These are phyloP conservation scores for Chesias legatella DNA, from an alignment of 2,888 invertebrate genomes.

Conservation along the genomic window DNA sequence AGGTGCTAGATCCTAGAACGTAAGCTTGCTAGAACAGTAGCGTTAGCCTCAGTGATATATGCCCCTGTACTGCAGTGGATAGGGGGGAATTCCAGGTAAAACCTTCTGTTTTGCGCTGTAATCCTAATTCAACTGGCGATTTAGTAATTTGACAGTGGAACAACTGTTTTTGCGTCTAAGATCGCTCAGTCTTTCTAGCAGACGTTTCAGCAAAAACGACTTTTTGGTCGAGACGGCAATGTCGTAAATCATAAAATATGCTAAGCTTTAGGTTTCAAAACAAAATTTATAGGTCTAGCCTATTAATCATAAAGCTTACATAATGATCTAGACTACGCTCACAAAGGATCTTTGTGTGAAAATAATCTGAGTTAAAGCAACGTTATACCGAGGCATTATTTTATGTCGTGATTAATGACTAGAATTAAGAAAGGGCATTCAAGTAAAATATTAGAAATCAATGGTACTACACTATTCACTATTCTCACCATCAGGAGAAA, in stretches of 20 bases:
- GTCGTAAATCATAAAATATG: too few relatives aligned
- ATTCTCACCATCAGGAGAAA: too few relatives aligned
- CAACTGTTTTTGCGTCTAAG: slow-evolving; percentile 3
- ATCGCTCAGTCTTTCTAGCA: neutral
- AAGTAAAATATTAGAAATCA: too few relatives aligned
- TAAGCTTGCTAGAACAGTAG: slow-evolving; percentile 32
- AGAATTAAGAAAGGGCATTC: too few relatives aligned
- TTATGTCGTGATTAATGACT: too few relatives aligned
- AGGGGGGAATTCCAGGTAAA: slow-evolving; percentile 31
- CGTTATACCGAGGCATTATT: too few relatives aligned
- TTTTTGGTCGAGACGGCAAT: too few relatives aligned
- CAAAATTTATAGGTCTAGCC: neutral
- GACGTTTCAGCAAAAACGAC: too few relatives aligned
- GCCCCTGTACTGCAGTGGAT: slow-evolving; percentile 38
- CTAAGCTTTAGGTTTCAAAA: too few relatives aligned
- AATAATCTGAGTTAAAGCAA: too few relatives aligned
- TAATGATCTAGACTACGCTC: neutral
- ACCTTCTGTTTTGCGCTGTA: slow-evolving; percentile 15
- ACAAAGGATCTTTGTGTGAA: neutral
- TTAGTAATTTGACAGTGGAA: slow-evolving; percentile 5
- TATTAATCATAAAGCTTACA: neutral
- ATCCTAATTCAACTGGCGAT: slow-evolving; percentile 11
- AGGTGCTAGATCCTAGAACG: neutral
- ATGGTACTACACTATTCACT: too few relatives aligned
- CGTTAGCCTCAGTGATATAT: slow-evolving; percentile 45